Percentiles rank a stretch among this genome's conserved stretches.
phyloP scores from a whole-genome alignment of 2,797 vertebrate species.

The Sebastes miniatus region DNA sequence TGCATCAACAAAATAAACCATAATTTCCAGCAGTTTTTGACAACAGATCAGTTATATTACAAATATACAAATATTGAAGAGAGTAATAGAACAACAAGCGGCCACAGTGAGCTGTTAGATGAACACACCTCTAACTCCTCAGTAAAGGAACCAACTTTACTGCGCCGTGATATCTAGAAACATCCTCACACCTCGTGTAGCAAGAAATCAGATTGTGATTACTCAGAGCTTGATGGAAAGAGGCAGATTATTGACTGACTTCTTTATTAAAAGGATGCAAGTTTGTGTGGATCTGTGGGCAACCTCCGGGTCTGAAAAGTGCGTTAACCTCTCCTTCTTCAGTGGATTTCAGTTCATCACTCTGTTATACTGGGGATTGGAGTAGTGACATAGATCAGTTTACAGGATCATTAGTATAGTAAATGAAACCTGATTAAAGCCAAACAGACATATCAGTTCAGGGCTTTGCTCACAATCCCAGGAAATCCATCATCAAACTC shows the following conservation, averaged over 20 bases:
- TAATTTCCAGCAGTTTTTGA: no score
- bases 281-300: no score
- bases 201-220: no score
- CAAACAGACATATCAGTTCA: constrained; percentile 4
- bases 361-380: constrained; percentile 1
- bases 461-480: constrained; percentile 12
- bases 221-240: not conserved
- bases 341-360: not conserved
- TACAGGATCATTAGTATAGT: constrained; percentile 11
- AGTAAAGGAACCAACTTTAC: no score
- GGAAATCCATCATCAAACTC: constrained; percentile 13
- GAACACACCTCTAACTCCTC: not conserved
- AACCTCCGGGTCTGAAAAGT: no score
- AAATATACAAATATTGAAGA: not conserved
- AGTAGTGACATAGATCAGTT: constrained; percentile 5
- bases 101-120: not conserved
- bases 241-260: not conserved
- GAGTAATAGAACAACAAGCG: not conserved
- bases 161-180: no score
- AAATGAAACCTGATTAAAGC: constrained; percentile 42
- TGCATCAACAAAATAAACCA: no score
- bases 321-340: not conserved
- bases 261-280: not conserved
- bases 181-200: no score
- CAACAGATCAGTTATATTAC: no score